Conservation (phyloP, 2,113 vertebrate genomes). For the Pelmatolapia mariae region DNA sequence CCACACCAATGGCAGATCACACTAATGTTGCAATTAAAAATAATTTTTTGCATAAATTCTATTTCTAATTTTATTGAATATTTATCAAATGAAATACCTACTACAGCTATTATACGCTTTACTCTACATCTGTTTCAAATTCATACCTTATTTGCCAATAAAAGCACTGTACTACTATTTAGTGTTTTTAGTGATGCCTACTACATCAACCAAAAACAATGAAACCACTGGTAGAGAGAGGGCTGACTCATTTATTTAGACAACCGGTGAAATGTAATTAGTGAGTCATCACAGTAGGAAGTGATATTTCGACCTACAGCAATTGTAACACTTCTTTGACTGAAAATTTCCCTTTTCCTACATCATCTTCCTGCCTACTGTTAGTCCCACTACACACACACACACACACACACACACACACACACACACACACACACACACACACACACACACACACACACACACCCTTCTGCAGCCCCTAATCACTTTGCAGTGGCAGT, state of each 20-base stretch:
- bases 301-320: neutral
- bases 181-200: neutral
- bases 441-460: neutral
- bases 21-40: neutral
- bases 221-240: neutral
- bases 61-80: neutral
- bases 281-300: neutral
- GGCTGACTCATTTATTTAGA: neutral
- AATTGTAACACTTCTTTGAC: neutral
- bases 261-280: neutral
- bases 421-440: no score
- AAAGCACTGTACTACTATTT: neutral
- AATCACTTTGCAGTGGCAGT: neutral
- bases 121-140: neutral
- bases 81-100: neutral
- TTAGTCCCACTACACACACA: neutral
- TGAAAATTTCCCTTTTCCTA: neutral
- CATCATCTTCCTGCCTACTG: neutral
- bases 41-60: neutral
- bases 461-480: neutral
- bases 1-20: neutral
- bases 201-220: neutral
- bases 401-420: no score
- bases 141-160: neutral
- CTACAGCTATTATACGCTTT: neutral